Conservation (phyloP, 2,797 vertebrate genomes). For the Masticophis lateralis region DNA sequence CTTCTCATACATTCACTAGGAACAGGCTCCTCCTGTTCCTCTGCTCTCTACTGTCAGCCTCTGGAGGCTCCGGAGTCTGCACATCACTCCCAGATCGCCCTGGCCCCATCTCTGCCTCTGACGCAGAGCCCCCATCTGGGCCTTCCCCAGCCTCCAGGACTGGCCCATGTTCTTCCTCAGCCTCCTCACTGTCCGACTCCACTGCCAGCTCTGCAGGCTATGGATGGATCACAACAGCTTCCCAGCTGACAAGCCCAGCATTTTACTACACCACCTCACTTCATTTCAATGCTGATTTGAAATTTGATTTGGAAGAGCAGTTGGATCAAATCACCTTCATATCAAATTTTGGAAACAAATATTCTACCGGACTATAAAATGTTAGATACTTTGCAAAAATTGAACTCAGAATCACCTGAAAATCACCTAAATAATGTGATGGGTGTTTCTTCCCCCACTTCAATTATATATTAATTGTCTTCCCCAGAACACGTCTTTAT, state of each 20-base stretch:
- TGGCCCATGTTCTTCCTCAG: too few relatives aligned
- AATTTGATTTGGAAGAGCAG: neutral
- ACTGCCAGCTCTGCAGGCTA: too few relatives aligned
- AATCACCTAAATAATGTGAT: neutral
- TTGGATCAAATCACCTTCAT: neutral
- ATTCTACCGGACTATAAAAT: neutral
- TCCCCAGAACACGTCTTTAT: constrained; percentile 42
- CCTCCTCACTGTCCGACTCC: too few relatives aligned
- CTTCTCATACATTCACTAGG: too few relatives aligned
- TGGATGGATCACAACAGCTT: too few relatives aligned
- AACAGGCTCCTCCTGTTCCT: too few relatives aligned
- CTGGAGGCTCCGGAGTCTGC: too few relatives aligned
- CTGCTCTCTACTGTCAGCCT: too few relatives aligned
- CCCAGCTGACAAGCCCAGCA: neutral
- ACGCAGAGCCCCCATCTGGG: too few relatives aligned
- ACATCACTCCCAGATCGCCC: too few relatives aligned
- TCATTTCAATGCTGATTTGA: neutral
- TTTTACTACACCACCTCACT: neutral
- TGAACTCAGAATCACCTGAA: neutral
- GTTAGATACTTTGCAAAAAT: neutral
- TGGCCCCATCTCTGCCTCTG: too few relatives aligned
- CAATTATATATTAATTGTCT: constrained; percentile 34
- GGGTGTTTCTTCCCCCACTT: constrained; percentile 10
- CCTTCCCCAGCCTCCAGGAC: too few relatives aligned
- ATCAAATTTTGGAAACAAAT: neutral